A percentile compares a stretch with the other conserved stretches of the same genome.
Conservation (phyloP, 2,888 invertebrate genomes). For the Leucophora obtusa region DNA sequence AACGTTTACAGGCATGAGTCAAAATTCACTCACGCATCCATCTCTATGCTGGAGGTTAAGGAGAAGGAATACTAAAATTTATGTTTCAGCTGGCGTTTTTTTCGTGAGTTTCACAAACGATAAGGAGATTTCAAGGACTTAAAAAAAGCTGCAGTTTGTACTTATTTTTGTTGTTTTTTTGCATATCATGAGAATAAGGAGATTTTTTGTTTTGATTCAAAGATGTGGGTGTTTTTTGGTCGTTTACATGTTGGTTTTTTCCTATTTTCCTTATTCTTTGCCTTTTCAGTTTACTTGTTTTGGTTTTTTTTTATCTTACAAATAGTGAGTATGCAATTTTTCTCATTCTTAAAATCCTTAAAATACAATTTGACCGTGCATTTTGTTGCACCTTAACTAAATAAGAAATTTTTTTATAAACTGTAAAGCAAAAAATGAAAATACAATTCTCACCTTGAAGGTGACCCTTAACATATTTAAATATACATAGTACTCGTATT, state of each 20-base stretch:
- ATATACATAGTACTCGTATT: conserved; percentile 34
- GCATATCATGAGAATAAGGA: conserved; percentile 26
- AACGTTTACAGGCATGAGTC: too few species aligned
- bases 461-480: conserved; percentile 50
- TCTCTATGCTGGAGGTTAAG: not conserved
- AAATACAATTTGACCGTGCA: conserved; percentile 48
- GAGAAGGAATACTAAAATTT: not conserved
- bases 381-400: conserved; percentile 54
- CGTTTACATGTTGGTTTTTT: not conserved
- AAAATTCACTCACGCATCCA: too few species aligned
- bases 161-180: conserved; percentile 19
- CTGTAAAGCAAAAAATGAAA: not conserved
- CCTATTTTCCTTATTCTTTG: not conserved
- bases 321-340: conserved; percentile 1
- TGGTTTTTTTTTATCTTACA: not conserved
- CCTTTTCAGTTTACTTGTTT: not conserved
- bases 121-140: conserved; percentile 67
- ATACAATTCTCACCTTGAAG: conserved; percentile 49
- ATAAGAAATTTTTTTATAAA: conserved; percentile 39
- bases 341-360: not conserved
- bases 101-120: conserved; percentile 6
- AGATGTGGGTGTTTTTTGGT: not conserved
- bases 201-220: not conserved
- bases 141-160: conserved; percentile 59
- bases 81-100: not conserved